Percentiles rank a stretch among this genome's conserved stretches.
phyloP scores from a whole-genome alignment of 1,140 invertebrate species.

The Caerostris darwini region DNA sequence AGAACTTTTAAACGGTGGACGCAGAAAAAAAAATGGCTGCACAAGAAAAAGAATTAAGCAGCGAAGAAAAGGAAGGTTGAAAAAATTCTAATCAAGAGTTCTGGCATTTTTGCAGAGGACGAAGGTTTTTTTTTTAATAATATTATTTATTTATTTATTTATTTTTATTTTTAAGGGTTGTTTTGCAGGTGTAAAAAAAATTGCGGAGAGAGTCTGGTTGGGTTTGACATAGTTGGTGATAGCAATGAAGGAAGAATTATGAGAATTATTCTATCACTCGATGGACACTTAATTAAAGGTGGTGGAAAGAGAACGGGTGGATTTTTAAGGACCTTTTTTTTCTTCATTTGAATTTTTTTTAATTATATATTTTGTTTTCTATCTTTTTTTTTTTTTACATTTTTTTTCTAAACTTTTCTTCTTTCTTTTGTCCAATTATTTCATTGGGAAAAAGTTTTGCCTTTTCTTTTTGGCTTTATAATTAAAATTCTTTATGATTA shows the following conservation, averaged over 20 bases:
- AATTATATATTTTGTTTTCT: background rate
- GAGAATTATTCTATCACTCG: slow-evolving; percentile 57
- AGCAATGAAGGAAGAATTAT: slow-evolving; percentile 37
- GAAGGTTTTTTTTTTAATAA: background rate
- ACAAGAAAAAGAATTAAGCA: slow-evolving; percentile 67
- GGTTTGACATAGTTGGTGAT: slow-evolving; percentile 49
- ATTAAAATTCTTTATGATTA: too few species aligned
- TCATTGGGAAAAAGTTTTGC: too few species aligned
- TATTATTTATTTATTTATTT: slow-evolving; percentile 44
- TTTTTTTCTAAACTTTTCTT: background rate
- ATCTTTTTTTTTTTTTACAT: background rate
- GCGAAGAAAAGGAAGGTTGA: background rate
- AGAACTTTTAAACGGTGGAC: background rate
- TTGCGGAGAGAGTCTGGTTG: slow-evolving; percentile 62
- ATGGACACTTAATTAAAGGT: slow-evolving; percentile 41
- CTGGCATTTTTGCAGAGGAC: slow-evolving; percentile 65
- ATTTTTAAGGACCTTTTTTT: background rate
- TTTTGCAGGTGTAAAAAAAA: slow-evolving; percentile 53
- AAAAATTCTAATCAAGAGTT: slow-evolving; percentile 70
- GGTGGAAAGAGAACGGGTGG: background rate
- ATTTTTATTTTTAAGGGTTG: slow-evolving; percentile 59
- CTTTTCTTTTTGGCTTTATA: too few species aligned
- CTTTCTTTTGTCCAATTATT: background rate
- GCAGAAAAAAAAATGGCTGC: background rate
- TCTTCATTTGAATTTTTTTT: background rate